Base-by-base conservation (phyloP, 2,797 vertebrate genomes). In the Steatocranus sp. region DNA sequence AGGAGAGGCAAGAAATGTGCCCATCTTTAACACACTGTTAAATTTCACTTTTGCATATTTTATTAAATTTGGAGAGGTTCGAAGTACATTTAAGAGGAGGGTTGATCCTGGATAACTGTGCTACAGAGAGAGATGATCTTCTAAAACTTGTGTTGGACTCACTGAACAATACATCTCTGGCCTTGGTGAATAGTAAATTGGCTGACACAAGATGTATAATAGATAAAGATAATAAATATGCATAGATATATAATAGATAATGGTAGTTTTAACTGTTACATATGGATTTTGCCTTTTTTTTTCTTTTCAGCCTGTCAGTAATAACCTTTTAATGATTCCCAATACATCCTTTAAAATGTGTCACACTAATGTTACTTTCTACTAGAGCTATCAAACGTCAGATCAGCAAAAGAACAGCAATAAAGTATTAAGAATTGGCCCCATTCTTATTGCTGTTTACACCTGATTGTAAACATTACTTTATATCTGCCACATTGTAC, bases 401-500 rank as follows among this genome's bases (percentile, higher is more conserved):
- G 41, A 43, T 25, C 3, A 32, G 54, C 14, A 46, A 18, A 43
- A 27, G 8, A 7, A 46, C 38, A 27, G 23, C 10, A 46, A 70
- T 0, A 46, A 46, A 46, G 8, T 17, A 43, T 43, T 11, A 70
- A 70, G 66, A 25, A 7, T 70, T 43, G 25, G 25, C 6, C 25
- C 10, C 41, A n/a, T 30, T 48, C 10, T 12, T 48, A 8, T 73
- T 46, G 15, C 23, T 12, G 23, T 70, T 70, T 70, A 70, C 23
- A 46, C 8, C 9, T 46, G 23, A 70, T 25, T 18, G 25, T 73
- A n/a, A 73, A 48, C 25, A 48, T 73, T 48, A 30, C 4, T 48
- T 18, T 30, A 73, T 48, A 73, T 48, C 4, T 30, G 41, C 17
- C 1, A 0, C 15, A 73, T 27, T 1, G 17, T n/a, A 8, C 25